Evolutionary conservation across 2,888 invertebrate genomes (phyloP), one percentile per base, ranked within the genome.

Genomic region (Polydrusus pterygomalis): DNA sequence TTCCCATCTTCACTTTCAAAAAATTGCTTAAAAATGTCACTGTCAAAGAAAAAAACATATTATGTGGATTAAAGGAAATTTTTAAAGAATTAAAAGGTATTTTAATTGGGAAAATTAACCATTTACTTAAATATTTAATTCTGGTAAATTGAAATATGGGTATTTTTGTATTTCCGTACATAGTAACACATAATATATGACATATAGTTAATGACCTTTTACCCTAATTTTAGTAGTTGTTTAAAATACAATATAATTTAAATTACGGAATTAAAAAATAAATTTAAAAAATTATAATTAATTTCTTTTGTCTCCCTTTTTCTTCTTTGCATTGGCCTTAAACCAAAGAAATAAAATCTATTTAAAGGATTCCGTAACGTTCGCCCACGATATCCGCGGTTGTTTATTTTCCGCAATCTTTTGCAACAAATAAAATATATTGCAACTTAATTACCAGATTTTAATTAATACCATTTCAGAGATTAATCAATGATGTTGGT

Each of bases 361-460:
- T 51, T 54, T 25, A 20, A 54, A 25, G 54, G 54, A 54, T 54
- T 25, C 25, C 30, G 25, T 54, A 54, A n/a, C 25, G 13, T 30
- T 25, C 54, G 25, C 54, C 25, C n/a, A 34, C 56, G n/a, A 15
- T 51, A 11, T 20, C 20, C 1, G 10, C 11, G 11, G 20, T 51
- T 51, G 20, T 20, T 20, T 51, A 51, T 51, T 51, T 51, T 51
- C 51, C 51, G 51, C 51, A 51, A 51, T 51, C 54, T 30, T 56
- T 56, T 30, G 54, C 54, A 56, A 56, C 54, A 10, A n/a, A n/a
- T 56, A 56, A 56, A 34, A 13, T 8, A 56, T 34, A 56, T 34
- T 34, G 34, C 30, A 56, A 56, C 34, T 34, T 56, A 34, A 56
- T 56, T 56, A 34, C 56, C 56, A 34, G 56, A 15, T 34, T 34